Evolutionary conservation across 2,113 vertebrate genomes (phyloP).

Genomic region (Myotis davidii): DNA sequence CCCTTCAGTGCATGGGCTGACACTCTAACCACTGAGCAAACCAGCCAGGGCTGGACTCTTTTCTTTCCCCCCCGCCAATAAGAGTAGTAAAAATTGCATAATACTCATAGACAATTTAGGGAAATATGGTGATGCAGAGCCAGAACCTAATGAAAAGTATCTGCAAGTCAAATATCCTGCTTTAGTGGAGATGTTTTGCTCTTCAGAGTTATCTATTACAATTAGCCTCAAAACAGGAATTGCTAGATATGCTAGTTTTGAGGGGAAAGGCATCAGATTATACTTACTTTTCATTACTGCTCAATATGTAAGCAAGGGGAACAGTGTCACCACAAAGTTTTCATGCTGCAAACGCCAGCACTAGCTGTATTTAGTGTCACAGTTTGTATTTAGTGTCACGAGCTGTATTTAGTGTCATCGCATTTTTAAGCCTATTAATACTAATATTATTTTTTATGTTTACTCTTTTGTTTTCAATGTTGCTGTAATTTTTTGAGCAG

Average conservation of each 20-base stretch:
- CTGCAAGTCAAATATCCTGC: background rate
- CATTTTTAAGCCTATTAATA: background rate
- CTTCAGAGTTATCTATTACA: background rate
- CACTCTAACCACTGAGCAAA: too few relatives aligned
- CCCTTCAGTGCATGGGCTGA: too few relatives aligned
- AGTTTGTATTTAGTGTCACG: background rate
- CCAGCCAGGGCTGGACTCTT: background rate
- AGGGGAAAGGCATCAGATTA: background rate
- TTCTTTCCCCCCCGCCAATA: background rate
- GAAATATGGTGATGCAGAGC: background rate
- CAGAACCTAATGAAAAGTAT: background rate
- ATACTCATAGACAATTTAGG: background rate
- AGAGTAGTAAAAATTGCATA: constrained; percentile 14
- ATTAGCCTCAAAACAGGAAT: background rate
- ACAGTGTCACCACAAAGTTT: background rate
- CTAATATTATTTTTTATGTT: background rate
- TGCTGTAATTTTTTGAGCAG: constrained; percentile 81
- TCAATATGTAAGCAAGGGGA: background rate
- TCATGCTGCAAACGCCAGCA: background rate
- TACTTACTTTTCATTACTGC: background rate
- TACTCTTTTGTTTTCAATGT: background rate
- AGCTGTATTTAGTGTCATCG: background rate
- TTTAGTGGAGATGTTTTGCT: background rate
- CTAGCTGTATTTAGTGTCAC: background rate
- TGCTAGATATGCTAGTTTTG: background rate